Conservation (phyloP, 2,113 vertebrate species). For the Scatophagus argus region DNA sequence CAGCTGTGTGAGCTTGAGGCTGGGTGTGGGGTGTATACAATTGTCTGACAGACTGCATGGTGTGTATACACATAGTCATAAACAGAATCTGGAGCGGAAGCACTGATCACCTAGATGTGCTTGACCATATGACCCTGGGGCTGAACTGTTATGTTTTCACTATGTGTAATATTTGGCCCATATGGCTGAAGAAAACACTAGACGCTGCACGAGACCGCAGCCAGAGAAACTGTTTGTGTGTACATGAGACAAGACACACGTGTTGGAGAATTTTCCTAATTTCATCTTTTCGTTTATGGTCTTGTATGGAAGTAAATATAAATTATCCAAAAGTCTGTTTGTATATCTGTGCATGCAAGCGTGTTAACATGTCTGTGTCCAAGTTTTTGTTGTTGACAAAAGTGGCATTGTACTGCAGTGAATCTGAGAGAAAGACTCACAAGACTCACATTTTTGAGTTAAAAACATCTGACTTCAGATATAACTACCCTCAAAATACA, state of each 20-base stretch:
- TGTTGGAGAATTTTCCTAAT: constrained; percentile 33
- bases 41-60: constrained; percentile 65
- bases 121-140: constrained; percentile 59
- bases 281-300: constrained; percentile 56
- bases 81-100: constrained; percentile 77
- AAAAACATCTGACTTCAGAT: constrained; percentile 70
- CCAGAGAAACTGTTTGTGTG: constrained; percentile 26
- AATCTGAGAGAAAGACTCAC: constrained; percentile 48
- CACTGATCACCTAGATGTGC: constrained; percentile 75
- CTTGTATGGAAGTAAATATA: constrained; percentile 59
- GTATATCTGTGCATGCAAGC: constrained; percentile 49
- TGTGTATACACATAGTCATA: constrained; percentile 78
- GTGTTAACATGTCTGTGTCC: constrained; percentile 64
- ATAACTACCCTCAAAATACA: constrained; percentile 58
- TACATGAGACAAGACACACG: constrained; percentile 31
- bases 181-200: constrained; percentile 4
- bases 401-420: constrained; percentile 47
- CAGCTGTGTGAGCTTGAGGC: constrained; percentile 73
- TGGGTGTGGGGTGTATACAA: constrained; percentile 78
- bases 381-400: constrained; percentile 75
- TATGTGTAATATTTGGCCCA: constrained; percentile 51
- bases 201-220: constrained; percentile 18
- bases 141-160: constrained; percentile 62
- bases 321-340: constrained; percentile 65
- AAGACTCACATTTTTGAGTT: constrained; percentile 59